Evolutionary conservation across 2,888 invertebrate genomes (phyloP), one percentile per base, ranked within the genome.

Genomic region (Autographa gamma): DNA sequence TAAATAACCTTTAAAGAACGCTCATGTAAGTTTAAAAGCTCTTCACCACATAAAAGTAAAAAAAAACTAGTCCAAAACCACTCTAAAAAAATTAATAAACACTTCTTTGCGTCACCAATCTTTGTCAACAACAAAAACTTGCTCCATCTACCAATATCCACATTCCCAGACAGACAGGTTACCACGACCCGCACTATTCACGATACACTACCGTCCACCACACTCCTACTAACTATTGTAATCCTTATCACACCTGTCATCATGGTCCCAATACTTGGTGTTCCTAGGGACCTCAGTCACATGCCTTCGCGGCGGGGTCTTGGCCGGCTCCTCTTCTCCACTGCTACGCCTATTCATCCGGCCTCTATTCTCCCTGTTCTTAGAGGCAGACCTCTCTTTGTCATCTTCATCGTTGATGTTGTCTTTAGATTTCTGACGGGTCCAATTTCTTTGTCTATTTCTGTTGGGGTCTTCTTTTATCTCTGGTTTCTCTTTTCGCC

Each of bases 181-280:
- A 16, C 5, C 5, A 48, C 2, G 38, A 38, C 38, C 48, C 14
- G 0, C n/a, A 52, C 38, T 61, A 80, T 63, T 66, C 63, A 73
- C 69, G 18, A 52, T 14, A 2, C 14, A 6, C 11, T 66, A 61
- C 60, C 69, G 62, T 0, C 41, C 41, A 59, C n/a, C 41, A 19
- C 56, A 72, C 0, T 32, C 56, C 71, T 85, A 93, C 93, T 94
- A 95, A 93, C 94, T 94, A 70, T 92, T 93, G 34, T 95, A 95
- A 73, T 95, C 95, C 60, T 92, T 94, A 66, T 95, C 95, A 78
- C 94, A 95, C 3, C 95, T 81, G 19, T 95, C 95, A 56, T 95
- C 95, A 32, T 95, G 95, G 77, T 95, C 95, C 95, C 95, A 95
- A 56, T 95, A 95, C 66, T 95, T 95, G 0, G 93, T 89, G 76